Percentiles rank a stretch among this genome's conserved stretches.
Conservation (phyloP, 1,140 invertebrate species). For the Heliconius hewitsoni region DNA sequence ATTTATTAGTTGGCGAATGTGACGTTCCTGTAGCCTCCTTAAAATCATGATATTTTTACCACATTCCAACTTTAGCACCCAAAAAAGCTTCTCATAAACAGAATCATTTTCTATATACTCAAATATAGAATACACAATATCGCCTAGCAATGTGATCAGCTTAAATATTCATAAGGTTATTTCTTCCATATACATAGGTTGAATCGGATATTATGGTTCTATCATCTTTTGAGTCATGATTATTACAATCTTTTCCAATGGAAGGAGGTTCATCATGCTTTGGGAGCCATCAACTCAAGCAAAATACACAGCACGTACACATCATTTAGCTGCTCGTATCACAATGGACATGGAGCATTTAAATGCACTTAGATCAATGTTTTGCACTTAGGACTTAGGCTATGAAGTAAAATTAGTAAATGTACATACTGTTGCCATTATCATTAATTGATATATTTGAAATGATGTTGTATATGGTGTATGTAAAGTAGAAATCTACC, state of each 20-base stretch:
- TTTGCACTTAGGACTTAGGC: constrained; percentile 55
- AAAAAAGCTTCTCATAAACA: constrained; percentile 64
- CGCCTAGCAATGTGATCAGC: constrained; percentile 15
- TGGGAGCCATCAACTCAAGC: constrained; percentile 69
- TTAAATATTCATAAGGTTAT: constrained; percentile 15
- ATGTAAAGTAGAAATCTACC: neutral
- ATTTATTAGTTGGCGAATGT: constrained; percentile 78
- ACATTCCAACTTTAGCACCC: constrained; percentile 61
- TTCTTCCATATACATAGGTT: neutral
- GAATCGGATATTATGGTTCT: neutral
- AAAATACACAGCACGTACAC: constrained; percentile 75
- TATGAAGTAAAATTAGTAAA: constrained; percentile 28
- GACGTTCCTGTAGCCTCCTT: constrained; percentile 72
- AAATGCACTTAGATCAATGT: constrained; percentile 66
- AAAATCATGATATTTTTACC: constrained; percentile 45
- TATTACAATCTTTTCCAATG: constrained; percentile 15
- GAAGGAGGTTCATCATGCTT: constrained; percentile 66
- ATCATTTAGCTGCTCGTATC: constrained; percentile 60
- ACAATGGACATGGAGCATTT: constrained; percentile 55
- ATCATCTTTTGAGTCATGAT: neutral
- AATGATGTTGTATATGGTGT: neutral
- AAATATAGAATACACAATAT: constrained; percentile 19
- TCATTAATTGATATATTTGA: neutral
- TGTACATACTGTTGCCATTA: neutral
- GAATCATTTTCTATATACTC: constrained; percentile 60